Evolutionary conservation across 1,140 invertebrate genomes (phyloP), one percentile per base, ranked within the genome.

Genomic region (Leucophenga varia): DNA sequence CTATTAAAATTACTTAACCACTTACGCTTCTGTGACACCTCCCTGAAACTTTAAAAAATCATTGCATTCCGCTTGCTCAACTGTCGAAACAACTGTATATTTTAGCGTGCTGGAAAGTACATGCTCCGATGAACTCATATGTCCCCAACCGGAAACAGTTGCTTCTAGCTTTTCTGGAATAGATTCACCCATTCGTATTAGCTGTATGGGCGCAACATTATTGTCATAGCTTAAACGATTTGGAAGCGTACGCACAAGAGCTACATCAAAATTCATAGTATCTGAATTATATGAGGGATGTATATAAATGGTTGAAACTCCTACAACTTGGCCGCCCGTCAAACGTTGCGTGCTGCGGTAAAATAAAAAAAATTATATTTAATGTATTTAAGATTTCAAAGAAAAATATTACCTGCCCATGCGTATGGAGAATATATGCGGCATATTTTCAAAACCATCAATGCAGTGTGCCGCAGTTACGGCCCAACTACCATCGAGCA

Each of bases 381-480:
- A n/a, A 30, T 17, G 4, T 40, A 35, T 38, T 14, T 6, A 30
- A 7, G 25, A 30, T 30, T 7, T 8, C 12, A 7, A 30, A 8
- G 25, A 30, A 8, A n/a, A 30, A 8, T 7, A 30, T 30, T 7
- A 30, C 25, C 25, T 30, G n/a, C 64, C 64, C 22, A 69, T 50
- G 0, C 69, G 69, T n/a, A 72, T 25, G 1, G 57, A 64, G 17
- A 69, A 69, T 34, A 63, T 56, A 14, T 55, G 49, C 0, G 70
- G 65, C 10, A 44, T 30, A 16, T 31, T 41, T 32, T 72, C 69
- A 18, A 65, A 59, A 1, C 54, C 57, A 32, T 69, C 58, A 7
- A 75, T 36, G 42, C 74, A 76, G 21, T 76, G 74, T 6, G 74
- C 70, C 7, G 74, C 74, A 3, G 73, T 76, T n/a, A 76, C 64